These are phyloP conservation scores for Nemoura dubitans DNA, from an alignment of 2,888 invertebrate species.

Conservation along the genomic window DNA sequence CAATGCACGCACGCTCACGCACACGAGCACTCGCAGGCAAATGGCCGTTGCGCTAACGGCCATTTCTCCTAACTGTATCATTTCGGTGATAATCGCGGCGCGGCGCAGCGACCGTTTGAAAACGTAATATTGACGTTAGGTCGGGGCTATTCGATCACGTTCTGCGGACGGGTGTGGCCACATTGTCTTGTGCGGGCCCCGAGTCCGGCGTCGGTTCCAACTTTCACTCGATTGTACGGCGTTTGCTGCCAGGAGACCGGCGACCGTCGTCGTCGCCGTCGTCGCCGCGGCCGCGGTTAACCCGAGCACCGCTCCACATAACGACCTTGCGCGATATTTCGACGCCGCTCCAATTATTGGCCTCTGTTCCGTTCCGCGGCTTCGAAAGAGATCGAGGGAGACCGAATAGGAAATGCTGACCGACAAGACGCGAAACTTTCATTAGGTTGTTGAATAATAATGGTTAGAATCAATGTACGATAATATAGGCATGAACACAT, in stretches of 20 bases:
- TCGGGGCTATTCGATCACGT: neutral
- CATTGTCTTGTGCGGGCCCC: neutral
- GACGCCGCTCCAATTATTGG: constrained; percentile 12
- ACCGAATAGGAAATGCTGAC: neutral
- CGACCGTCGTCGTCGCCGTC: constrained; percentile 19
- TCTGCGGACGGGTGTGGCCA: neutral
- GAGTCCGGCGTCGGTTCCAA: neutral
- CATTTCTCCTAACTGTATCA: neutral
- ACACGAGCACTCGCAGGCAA: neutral
- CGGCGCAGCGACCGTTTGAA: neutral
- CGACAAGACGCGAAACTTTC: neutral
- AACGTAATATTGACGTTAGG: neutral
- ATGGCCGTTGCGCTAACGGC: neutral
- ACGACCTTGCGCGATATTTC: constrained; percentile 30
- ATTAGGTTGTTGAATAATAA: neutral
- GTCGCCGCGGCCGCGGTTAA: neutral
- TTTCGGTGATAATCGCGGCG: neutral
- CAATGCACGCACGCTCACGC: neutral
- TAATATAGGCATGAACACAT: neutral
- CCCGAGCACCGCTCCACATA: constrained; percentile 26
- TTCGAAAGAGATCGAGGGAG: neutral
- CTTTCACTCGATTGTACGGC: constrained; percentile 10
- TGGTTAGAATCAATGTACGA: neutral
- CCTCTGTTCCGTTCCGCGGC: neutral
- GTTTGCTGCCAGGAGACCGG: no score